These are phyloP conservation scores for Dicycla oo DNA, from an alignment of 2,888 invertebrate genomes.

Conservation along the genomic window DNA sequence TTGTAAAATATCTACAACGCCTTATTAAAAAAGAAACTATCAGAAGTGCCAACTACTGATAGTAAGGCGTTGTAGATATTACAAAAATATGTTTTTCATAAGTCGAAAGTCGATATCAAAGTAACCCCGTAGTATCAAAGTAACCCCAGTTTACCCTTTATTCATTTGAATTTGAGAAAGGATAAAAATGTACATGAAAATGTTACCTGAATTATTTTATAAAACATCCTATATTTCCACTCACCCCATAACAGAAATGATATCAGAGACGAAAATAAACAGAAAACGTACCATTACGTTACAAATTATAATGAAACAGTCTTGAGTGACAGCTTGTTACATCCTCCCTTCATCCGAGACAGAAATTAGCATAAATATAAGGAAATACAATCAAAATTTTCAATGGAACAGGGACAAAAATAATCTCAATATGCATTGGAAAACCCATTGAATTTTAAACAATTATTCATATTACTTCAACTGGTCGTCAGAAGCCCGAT, in stretches of 20 bases:
- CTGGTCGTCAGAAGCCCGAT: too few relatives aligned
- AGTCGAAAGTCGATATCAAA: too few relatives aligned
- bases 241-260: background rate
- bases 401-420: conserved; percentile 5
- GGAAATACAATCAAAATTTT: conserved; percentile 25
- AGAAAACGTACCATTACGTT: conserved; percentile 21
- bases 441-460: background rate
- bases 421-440: conserved; percentile 2
- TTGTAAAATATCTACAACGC: too few relatives aligned
- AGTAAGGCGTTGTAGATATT: too few relatives aligned
- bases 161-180: background rate
- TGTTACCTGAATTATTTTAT: background rate
- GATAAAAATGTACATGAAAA: background rate
- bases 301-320: conserved; percentile 42
- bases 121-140: too few relatives aligned
- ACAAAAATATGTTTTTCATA: too few relatives aligned
- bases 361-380: conserved; percentile 46
- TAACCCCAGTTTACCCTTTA: too few relatives aligned
- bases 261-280: conserved; percentile 44
- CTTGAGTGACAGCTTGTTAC: conserved; percentile 40
- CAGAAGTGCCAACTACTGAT: too few relatives aligned
- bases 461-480: background rate
- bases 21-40: too few relatives aligned
- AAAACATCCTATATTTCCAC: conserved; percentile 4
- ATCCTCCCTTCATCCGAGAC: conserved; percentile 8